Evolutionary conservation across 1,140 invertebrate genomes (phyloP).

Genomic region (Adelges cooleyi): DNA sequence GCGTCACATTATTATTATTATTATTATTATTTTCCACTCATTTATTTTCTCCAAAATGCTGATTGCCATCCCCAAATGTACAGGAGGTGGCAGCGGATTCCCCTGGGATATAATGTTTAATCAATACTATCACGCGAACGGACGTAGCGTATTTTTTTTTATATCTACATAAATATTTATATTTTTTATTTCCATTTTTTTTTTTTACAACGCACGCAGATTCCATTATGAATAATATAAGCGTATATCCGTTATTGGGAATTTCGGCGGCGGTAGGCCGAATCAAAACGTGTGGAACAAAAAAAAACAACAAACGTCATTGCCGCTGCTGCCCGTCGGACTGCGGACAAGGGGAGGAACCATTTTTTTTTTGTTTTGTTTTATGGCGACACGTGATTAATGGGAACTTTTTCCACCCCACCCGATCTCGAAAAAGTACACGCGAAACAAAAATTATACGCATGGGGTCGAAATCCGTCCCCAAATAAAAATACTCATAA

Average conservation of each 20-base stretch:
- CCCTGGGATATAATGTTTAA: slow-evolving; percentile 27
- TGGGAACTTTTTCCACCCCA: slow-evolving; percentile 21
- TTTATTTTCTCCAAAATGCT: slow-evolving; percentile 19
- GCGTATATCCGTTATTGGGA: slow-evolving; percentile 18
- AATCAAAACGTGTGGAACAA: slow-evolving; percentile 20
- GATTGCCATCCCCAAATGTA: neutral
- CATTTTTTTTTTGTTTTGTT: slow-evolving; percentile 25
- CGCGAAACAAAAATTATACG: slow-evolving; percentile 17
- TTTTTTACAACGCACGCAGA: slow-evolving; percentile 12
- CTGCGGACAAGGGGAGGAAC: slow-evolving; percentile 5
- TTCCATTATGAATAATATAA: slow-evolving; percentile 27
- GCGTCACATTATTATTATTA: too few species aligned
- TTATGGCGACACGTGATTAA: slow-evolving; percentile 28
- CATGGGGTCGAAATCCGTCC: slow-evolving; percentile 14
- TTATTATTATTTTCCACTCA: slow-evolving; percentile 11
- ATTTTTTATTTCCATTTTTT: slow-evolving; percentile 11
- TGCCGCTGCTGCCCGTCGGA: neutral
- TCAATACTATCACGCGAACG: slow-evolving; percentile 20
- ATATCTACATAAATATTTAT: neutral
- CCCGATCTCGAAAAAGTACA: neutral
- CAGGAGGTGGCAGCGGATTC: neutral
- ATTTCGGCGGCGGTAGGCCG: slow-evolving; percentile 5
- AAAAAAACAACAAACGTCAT: slow-evolving; percentile 13
- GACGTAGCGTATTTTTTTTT: neutral
- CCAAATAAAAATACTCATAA: neutral